Base-by-base conservation (phyloP, 1,140 invertebrate species). In the Scaptomyza hsui region DNA sequence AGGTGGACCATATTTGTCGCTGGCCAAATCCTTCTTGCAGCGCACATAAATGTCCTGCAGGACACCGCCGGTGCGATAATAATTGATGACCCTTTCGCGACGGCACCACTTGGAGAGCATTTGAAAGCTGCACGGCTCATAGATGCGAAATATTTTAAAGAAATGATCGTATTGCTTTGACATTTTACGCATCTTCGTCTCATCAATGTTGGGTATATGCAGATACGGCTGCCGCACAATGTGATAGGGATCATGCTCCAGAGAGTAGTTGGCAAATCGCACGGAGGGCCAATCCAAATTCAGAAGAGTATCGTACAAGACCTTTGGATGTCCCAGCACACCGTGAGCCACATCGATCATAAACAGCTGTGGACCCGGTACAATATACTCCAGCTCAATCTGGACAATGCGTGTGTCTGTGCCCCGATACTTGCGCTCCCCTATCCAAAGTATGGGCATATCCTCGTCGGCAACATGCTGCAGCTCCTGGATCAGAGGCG, bases 341-440 rank as follows among this genome's bases (percentile, higher is more conserved):
- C 90, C 90, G 18, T 91, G 90, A 1, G 62, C 24, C 1, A 88
- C 64, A 57, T 91, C 90, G 12, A 91, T 90, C 55, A 90, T 56
- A n/a, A 29, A 63, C 16, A 91, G 49, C 39, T 91, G 85, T 10
- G 80, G 74, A 0, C 74, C 83, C 0, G 90, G 83, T 6, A 80
- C 72, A 37, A 91, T 89, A 29, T 81, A 91, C 61, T 91, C 90
- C 42, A 91, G 48, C 37, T 91, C 90, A 0, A 91, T 70, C 37
- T 85, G 57, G 1, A 21, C 48, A 15, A 91, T 88, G 12, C 89
- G 72, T 3, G 19, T 16, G 55, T 91, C 81, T 4, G 71, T 89
- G 13, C 90, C 90, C 0, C 83, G 83, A 67, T 91, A 91, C 37
- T 91, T 91, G 1, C 83, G 75, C 5, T 91, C 80, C 0, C 90